Evolutionary conservation across 1,140 invertebrate genomes (phyloP).

Genomic region (Hylyphantes graminicola): DNA sequence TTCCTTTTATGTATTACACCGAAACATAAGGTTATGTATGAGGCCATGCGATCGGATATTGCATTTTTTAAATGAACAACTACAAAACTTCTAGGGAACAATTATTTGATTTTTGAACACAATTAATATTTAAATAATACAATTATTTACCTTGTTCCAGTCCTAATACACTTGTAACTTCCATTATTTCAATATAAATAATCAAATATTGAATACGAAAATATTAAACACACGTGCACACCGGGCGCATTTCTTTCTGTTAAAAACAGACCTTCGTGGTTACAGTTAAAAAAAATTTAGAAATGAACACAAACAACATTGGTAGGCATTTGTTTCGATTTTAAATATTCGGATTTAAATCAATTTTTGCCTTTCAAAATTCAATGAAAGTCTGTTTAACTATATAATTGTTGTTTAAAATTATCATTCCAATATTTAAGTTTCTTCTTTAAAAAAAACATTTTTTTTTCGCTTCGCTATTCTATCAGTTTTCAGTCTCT

Average conservation of each 20-base stretch:
- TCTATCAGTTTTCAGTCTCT: too few species aligned
- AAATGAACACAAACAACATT: too few species aligned
- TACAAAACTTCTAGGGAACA: neutral
- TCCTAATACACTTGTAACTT: neutral
- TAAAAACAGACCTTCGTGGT: neutral
- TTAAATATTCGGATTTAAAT: too few species aligned
- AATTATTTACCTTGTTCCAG: constrained; percentile 8
- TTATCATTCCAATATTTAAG: too few species aligned
- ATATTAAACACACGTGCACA: neutral
- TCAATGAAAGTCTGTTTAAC: too few species aligned
- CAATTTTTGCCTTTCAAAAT: too few species aligned
- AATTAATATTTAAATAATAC: neutral
- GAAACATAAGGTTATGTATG: neutral
- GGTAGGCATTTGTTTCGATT: too few species aligned
- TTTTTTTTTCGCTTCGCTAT: too few species aligned
- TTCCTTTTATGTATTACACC: neutral
- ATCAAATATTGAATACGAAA: neutral
- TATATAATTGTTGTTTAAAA: too few species aligned
- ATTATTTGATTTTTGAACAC: neutral
- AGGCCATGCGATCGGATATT: neutral
- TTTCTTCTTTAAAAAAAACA: too few species aligned
- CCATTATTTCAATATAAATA: constrained; percentile 1
- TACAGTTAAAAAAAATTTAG: too few species aligned
- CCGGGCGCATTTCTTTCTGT: neutral
- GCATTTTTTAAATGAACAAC: neutral